phyloP scores from a whole-genome alignment of 2,888 invertebrate species.

The Atethmia centrago region DNA sequence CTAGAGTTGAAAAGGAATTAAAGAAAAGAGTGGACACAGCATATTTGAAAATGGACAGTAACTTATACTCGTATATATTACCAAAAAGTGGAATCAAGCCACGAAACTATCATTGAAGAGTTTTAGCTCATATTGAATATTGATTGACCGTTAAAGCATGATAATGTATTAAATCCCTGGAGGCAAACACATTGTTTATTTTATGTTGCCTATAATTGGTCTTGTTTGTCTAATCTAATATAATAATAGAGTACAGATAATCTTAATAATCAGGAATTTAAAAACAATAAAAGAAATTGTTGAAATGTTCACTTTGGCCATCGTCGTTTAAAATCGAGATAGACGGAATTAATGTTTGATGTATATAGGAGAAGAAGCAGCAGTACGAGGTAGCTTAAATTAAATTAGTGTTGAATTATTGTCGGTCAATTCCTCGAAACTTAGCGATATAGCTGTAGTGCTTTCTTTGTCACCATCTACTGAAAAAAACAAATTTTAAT shows the following conservation, averaged over 20 bases:
- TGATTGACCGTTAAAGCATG: not conserved
- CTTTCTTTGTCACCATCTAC: not conserved
- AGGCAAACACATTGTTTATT: constrained; percentile 8
- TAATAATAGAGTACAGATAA: not conserved
- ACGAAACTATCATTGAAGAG: not conserved
- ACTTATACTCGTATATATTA: constrained; percentile 26
- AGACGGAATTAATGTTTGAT: not conserved
- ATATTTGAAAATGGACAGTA: not conserved
- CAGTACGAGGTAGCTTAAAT: not conserved
- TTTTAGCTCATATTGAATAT: not conserved
- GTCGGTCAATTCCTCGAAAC: not conserved
- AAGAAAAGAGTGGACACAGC: constrained; percentile 19
- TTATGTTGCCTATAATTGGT: not conserved
- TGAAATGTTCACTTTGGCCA: not conserved
- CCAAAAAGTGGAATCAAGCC: not conserved
- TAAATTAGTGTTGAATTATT: constrained; percentile 32
- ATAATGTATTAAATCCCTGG: constrained; percentile 9
- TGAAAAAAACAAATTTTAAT: not conserved
- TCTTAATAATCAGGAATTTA: not conserved
- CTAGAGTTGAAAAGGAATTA: constrained; percentile 35
- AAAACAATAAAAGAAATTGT: not conserved
- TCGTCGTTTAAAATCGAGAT: not conserved
- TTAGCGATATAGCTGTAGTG: not conserved
- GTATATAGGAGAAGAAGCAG: not conserved
- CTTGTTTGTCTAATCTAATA: not conserved